Base-by-base conservation (phyloP, 2,113 vertebrate species). In the Thomomys bottae region DNA sequence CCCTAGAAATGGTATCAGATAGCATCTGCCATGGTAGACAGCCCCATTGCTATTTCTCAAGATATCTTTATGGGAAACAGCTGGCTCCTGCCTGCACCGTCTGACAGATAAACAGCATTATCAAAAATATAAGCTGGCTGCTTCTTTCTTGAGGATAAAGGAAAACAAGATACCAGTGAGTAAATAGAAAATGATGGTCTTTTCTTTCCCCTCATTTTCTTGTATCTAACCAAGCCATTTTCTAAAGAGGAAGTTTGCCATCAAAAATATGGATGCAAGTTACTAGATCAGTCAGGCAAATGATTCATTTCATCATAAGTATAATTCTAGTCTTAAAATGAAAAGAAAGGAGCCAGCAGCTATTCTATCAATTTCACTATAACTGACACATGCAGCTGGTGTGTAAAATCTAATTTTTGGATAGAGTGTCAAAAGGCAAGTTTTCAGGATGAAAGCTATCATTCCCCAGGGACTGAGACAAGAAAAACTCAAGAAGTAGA, bases 41-140 rank as follows among this genome's bases (percentile, higher is more conserved):
- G 78, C 84, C 92, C 78, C 63, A 75, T 8, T 45, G 70, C 71
- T 59, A 61, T 88, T 97, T 97, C 80, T 82, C 20, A 34, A 92
- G 72, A 40, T 92, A 88, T 38, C 88, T 83, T 89, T 93, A 73
- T 3, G 18, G 89, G 78, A 96, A 91, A 94, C 90, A 97, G 88
- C 87, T 71, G 88, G 64, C 71, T 94, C n/a, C 70, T 88, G 73
- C 87, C 93, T 36, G 76, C 87, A 84, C 49, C 63, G 63, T 91
- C 77, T 79, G 87, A 89, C 71, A 88, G 92, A 70, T 63, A 96
- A 95, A 91, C 20, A 20, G 89, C 14, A n/a, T 90, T 93, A 90
- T 91, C 6, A 59, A 93, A 93, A 96, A 86, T 4, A 82, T 14
- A 49, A 82, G 49, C 78, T 90, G 57, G 24, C 57, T 94, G 85